Base-by-base conservation (phyloP, 2,113 vertebrate genomes). In the Trinectes maculatus region DNA sequence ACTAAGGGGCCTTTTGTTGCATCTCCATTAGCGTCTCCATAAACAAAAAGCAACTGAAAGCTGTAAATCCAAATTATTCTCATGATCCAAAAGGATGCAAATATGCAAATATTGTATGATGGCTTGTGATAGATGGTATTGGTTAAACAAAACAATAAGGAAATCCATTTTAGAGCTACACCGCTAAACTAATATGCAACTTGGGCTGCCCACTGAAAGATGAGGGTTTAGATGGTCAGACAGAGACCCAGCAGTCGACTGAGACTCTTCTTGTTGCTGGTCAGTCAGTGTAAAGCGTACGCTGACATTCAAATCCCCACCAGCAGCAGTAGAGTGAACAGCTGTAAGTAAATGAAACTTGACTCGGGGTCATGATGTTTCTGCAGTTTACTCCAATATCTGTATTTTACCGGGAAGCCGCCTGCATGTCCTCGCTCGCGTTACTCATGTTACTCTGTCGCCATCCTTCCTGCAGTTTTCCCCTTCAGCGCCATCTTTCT, bases 401-500 rank as follows among this genome's bases (percentile, higher is more conserved):
- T 4, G 13, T 49, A 10, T 36, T 48, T 43, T 40, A 15, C 18
- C 46, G 12, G 13, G 12, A 24, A 9, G 33, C 11, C 54, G 26
- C 29, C 43, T 18, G 44, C 29, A 34, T n/a, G n/a, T 21, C 7
- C 24, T 19, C 15, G 21, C 15, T 52, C 25, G 18, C 24, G 9
- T 34, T 33, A n/a, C n/a, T n/a, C n/a, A n/a, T n/a, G n/a, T n/a
- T n/a, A n/a, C n/a, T n/a, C n/a, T n/a, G n/a, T n/a, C n/a, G n/a
- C 24, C 19, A 12, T 36, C n/a, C 9, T 28, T 29, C 22, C 2
- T 19, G 15, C 56, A 62, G 12, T 61, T 58, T 53, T 37, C 28
- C 8, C 12, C 31, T 76, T 52, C 43, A 49, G 44, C 44, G 36
- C 28, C n/a, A 40, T 53, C 56, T 61, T 28, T 48, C 55, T 39